Evolutionary conservation across 64 coral and sea anemone species (phyloP).

Genomic region (Montipora efflorescens): DNA sequence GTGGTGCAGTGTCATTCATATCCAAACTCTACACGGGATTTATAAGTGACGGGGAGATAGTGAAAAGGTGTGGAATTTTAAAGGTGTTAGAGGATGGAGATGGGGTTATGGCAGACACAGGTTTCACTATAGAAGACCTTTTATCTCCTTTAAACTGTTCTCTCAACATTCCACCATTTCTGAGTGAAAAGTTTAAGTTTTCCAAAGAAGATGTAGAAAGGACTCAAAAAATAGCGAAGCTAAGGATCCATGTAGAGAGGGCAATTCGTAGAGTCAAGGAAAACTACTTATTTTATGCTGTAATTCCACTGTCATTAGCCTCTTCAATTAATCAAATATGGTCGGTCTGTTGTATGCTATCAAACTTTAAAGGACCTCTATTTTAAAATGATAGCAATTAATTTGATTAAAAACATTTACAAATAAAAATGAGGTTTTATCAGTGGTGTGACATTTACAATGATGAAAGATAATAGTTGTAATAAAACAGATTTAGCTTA

Average conservation of each 20-base stretch:
- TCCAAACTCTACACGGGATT: constrained; percentile 9
- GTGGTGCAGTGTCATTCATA: constrained; percentile 39
- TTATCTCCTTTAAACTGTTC: not conserved
- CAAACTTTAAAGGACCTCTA: constrained; percentile 19
- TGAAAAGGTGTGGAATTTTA: constrained; percentile 32
- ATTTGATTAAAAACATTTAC: not conserved
- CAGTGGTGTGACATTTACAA: not conserved
- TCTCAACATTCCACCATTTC: constrained; percentile 15
- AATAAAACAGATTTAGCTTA: not conserved
- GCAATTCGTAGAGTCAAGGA: constrained; percentile 33
- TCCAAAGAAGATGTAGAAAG: constrained; percentile 46
- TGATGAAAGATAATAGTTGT: not conserved
- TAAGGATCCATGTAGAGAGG: constrained; percentile 54
- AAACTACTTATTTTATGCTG: constrained; percentile 42
- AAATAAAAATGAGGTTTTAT: no score
- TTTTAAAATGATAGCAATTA: not conserved
- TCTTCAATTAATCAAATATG: constrained; percentile 62
- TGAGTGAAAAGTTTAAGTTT: constrained; percentile 38
- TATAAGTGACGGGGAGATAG: constrained; percentile 38
- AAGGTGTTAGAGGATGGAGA: constrained; percentile 22
- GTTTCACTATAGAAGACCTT: constrained; percentile 3
- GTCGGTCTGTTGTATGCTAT: constrained; percentile 58
- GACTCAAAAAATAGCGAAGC: constrained; percentile 60
- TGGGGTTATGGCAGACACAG: constrained; percentile 10
- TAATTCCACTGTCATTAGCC: constrained; percentile 31